Base-by-base conservation (phyloP, 2,797 vertebrate species). In the Pagetopsis macropterus region DNA sequence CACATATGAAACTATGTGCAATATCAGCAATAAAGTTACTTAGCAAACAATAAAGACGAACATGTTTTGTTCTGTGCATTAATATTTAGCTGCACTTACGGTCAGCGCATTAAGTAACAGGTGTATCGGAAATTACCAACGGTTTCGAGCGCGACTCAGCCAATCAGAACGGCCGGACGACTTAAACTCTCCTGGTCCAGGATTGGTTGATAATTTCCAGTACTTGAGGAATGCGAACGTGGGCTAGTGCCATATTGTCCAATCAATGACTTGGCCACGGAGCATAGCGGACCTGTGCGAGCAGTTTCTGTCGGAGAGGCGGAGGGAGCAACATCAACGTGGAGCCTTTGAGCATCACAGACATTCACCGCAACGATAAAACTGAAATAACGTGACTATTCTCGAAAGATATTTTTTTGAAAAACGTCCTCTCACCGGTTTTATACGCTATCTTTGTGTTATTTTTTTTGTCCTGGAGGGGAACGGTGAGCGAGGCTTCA, bases 261-360 rank as follows among this genome's bases (percentile, higher is more conserved):
- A 93, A 94, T 93, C 91, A 86, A 82, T 64, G 82, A 66, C 11
- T 76, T 58, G 77, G 59, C 61, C 76, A 51, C 70, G 75, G 83
- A 77, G 69, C 75, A 3, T 69, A 23, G 89, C 90, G 85, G 89
- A 89, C 83, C 81, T 69, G 52, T 1, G 75, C 44, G 80, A 89
- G 82, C 83, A 64, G 51, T 11, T 5, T n/a, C 44, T 33, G 68
- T 45, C 5, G n/a, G 75, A 59, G 78, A 56, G 54, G 5, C 58
- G 43, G 66, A 64, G 74, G 41, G 43, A 78, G 72, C 65, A 60
- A 15, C 81, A 49, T 33, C 79, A 65, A 52, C 77, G 76, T 44
- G 81, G 70, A 85, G 54, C 78, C 33, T 68, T n/a, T 40, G 56
- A 75, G 77, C 83, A 65, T 59, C 75, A 54, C 69, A 55, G 48